Evolutionary conservation across 2,888 invertebrate species (phyloP), one percentile per base, ranked within the genome.

Genomic region (Dinocampus coccinellae): DNA sequence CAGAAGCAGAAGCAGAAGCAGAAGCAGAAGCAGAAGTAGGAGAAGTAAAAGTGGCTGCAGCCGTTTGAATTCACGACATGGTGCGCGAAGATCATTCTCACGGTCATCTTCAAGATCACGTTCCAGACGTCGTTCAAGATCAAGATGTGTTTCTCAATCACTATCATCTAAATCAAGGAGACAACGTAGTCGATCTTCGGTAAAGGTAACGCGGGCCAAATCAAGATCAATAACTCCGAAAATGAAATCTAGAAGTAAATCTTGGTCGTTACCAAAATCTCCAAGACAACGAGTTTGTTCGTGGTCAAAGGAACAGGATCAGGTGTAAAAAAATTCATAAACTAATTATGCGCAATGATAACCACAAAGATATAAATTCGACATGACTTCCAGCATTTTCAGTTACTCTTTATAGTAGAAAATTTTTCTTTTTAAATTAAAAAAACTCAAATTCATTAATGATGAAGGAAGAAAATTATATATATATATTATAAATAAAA

Each of bases 191-290:
- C 78, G 82, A 69, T 82, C 81, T 0, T 77, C 74, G 36, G 83
- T 85, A 3, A 83, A 78, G 58, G 64, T 85, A 3, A 85, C 85
- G 3, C 74, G 85, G 11, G 85, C 85, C 0, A 83, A 76, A 53
- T 85, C 85, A n/a, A 78, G 82, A 4, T 76, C 79, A 4, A 58
- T 67, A 2, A 74, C 79, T 3, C 79, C 83, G 24, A 81, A 81
- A 61, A 83, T 73, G 72, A 81, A 85, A 47, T 86, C 86, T 1
- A 84, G 90, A 0, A 91, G 91, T 0, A 90, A 90, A 76, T 92
- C 92, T 16, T 92, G 92, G 91, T 92, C 92, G 0, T 82, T 91
- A 61, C 91, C 91, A 70, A 78, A 88, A 75, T 90, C 90, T 10
- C 77, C 88, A 1, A 74, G 80, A 52, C 79, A 79, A 36, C 76